These are phyloP conservation scores for Dasyornis broadbenti DNA, from an alignment of 2,113 vertebrate species.

Conservation along the genomic window DNA sequence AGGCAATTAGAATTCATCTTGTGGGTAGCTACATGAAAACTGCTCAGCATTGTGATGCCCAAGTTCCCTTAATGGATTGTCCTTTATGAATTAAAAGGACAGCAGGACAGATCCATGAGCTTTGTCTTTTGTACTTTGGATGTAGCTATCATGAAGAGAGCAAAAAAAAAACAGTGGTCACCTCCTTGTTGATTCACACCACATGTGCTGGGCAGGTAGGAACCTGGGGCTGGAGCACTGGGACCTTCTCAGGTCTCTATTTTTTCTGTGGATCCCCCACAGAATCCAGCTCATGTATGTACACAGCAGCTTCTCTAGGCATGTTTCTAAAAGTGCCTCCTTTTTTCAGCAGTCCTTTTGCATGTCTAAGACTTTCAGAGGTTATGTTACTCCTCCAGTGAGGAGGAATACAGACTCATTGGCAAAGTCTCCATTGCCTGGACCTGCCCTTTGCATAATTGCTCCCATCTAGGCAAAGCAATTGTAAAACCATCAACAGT, in stretches of 20 bases:
- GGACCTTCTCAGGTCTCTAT: neutral
- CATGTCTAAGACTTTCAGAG: neutral
- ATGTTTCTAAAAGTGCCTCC: neutral
- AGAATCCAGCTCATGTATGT: neutral
- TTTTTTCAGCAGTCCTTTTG: neutral
- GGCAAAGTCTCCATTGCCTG: neutral
- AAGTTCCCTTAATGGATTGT: neutral
- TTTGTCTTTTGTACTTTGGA: neutral
- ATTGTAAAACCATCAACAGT: neutral
- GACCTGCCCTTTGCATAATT: conserved; percentile 5
- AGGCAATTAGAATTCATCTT: neutral
- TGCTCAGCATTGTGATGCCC: neutral
- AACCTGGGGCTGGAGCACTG: neutral
- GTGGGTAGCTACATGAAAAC: neutral
- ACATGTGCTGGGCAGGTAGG: neutral
- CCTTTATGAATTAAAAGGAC: neutral
- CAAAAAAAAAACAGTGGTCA: neutral
- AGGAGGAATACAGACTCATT: neutral
- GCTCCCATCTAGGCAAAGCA: neutral
- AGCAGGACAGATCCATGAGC: neutral
- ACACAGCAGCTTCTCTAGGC: neutral
- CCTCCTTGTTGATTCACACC: neutral
- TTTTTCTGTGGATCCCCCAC: neutral
- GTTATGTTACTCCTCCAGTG: neutral
- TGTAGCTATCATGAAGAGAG: neutral